These are phyloP conservation scores for Eurystomus gularis DNA, from an alignment of 2,113 vertebrate species.

Conservation along the genomic window DNA sequence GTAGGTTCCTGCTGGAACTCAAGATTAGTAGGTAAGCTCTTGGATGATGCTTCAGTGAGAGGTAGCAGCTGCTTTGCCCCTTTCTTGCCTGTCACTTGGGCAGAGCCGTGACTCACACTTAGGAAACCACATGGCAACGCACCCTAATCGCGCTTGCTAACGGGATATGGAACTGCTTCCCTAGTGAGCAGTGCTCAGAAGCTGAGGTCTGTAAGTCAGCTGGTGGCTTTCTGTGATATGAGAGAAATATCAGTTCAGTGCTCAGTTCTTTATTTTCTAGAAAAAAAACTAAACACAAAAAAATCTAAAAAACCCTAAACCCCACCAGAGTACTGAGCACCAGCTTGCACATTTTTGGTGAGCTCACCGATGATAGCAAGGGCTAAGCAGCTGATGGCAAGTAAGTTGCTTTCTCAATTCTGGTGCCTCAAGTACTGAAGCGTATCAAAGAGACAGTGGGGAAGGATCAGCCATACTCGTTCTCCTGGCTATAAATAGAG, in stretches of 20 bases:
- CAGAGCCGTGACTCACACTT: neutral
- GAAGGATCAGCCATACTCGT: neutral
- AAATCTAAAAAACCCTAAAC: neutral
- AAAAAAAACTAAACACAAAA: fast-evolving
- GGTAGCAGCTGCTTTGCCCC: neutral
- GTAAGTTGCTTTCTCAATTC: neutral
- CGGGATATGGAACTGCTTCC: neutral
- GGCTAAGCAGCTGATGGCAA: neutral
- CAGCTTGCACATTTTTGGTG: neutral
- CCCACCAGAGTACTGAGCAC: neutral
- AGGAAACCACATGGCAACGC: fast-evolving
- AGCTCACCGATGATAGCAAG: neutral
- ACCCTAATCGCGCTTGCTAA: neutral
- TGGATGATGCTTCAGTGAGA: neutral
- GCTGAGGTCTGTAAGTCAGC: neutral
- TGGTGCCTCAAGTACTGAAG: neutral
- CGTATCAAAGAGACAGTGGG: neutral
- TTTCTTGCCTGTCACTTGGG: neutral
- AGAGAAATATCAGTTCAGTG: neutral
- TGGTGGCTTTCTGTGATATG: neutral
- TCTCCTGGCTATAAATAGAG: neutral
- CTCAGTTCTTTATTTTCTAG: neutral
- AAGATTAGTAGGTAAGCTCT: neutral
- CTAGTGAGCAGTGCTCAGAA: neutral
- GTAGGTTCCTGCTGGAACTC: neutral